phyloP scores from a whole-genome alignment of 2,113 vertebrate species.

The Tetrao urogallus region DNA sequence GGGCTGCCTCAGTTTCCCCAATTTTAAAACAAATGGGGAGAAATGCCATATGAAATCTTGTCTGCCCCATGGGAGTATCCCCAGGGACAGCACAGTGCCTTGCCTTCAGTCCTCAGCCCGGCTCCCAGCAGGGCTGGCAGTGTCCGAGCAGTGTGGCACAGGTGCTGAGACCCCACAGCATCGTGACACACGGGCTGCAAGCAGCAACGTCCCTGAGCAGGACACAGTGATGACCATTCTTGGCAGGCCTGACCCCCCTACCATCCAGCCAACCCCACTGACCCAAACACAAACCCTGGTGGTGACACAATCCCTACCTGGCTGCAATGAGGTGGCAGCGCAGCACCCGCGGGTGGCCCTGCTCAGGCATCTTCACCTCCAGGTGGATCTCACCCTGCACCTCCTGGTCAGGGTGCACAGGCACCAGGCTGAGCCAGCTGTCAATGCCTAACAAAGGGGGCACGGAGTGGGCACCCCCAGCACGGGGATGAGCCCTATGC shows the following conservation, averaged over 20 bases:
- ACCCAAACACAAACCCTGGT: background rate
- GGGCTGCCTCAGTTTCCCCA: background rate
- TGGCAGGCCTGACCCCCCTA: too few relatives aligned
- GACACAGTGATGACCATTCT: fast-evolving
- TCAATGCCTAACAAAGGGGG: slow-evolving; percentile 79
- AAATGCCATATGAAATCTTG: fast-evolving
- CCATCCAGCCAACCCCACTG: background rate
- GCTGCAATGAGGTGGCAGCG: slow-evolving; percentile 87
- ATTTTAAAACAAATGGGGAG: background rate
- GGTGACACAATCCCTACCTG: slow-evolving; percentile 71
- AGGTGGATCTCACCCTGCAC: slow-evolving; percentile 90
- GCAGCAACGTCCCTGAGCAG: fast-evolving
- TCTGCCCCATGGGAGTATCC: fast-evolving
- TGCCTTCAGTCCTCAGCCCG: background rate
- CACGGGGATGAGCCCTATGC: fast-evolving
- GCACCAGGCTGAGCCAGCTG: slow-evolving; percentile 88
- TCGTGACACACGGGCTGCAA: fast-evolving
- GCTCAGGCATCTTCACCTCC: slow-evolving; percentile 77
- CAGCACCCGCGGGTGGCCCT: slow-evolving; percentile 69
- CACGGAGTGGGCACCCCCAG: background rate
- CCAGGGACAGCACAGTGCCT: fast-evolving
- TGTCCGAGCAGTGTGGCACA: background rate
- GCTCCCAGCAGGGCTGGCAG: background rate
- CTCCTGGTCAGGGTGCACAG: slow-evolving; percentile 85
- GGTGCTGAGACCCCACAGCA: background rate